A percentile compares a stretch with the other conserved stretches of the same genome.
Conservation (phyloP, 1,140 invertebrate species). For the Metopolophium dirhodum region DNA sequence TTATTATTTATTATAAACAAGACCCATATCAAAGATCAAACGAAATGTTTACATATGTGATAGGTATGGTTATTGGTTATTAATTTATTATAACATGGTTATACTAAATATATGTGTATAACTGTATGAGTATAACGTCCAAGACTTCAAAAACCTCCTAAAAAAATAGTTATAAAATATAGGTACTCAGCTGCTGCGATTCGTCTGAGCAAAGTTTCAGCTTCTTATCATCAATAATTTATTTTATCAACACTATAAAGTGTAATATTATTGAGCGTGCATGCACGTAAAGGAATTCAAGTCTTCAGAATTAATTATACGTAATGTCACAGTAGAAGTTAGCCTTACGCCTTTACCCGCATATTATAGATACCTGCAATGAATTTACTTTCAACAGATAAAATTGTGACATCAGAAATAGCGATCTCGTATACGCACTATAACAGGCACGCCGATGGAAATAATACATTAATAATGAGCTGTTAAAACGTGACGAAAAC, state of each 20-base stretch:
- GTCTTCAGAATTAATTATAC: neutral
- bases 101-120: too few species aligned
- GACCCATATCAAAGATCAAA: too few species aligned
- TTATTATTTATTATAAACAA: too few species aligned
- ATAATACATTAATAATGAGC: neutral
- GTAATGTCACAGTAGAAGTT: neutral
- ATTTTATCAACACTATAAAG: neutral
- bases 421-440: neutral
- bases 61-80: too few species aligned
- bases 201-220: too few species aligned
- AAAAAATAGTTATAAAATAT: too few species aligned
- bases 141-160: too few species aligned
- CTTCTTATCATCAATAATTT: neutral
- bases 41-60: too few species aligned
- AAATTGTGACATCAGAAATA: slow-evolving; percentile 30
- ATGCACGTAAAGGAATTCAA: neutral
- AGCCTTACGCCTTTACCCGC: neutral
- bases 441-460: neutral
- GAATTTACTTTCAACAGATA: slow-evolving; percentile 2
- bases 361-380: neutral
- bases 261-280: neutral
- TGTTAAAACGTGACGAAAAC: slow-evolving; percentile 27
- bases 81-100: too few species aligned
- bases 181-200: too few species aligned
- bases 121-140: too few species aligned